Conservation (phyloP, 2,113 vertebrate genomes). For the Anguilla japonica region DNA sequence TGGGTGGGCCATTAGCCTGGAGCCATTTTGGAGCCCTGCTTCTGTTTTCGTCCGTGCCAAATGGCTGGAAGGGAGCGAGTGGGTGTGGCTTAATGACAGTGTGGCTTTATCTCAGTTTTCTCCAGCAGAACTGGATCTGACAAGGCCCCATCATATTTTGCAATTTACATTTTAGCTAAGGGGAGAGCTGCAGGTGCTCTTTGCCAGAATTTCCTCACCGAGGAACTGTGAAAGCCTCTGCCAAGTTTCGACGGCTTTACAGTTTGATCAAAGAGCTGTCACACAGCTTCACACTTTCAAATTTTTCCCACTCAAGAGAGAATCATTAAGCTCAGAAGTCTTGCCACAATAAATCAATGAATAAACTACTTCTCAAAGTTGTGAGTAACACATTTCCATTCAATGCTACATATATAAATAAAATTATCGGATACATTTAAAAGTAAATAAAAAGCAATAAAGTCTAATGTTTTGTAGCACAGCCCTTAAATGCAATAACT, state of each 20-base stretch:
- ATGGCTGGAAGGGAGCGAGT: not conserved
- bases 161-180: not conserved
- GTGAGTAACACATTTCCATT: too few relatives aligned
- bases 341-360: not conserved
- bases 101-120: not conserved
- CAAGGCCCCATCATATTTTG: not conserved
- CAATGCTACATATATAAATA: too few relatives aligned
- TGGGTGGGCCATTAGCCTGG: not conserved
- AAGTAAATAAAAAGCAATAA: too few relatives aligned
- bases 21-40: not conserved
- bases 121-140: not conserved
- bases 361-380: not conserved
- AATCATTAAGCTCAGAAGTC: not conserved
- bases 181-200: not conserved
- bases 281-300: not conserved
- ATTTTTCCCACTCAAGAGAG: not conserved
- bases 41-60: not conserved
- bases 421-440: too few relatives aligned
- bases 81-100: not conserved
- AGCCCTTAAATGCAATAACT: too few relatives aligned
- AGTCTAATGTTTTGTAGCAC: too few relatives aligned
- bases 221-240: not conserved
- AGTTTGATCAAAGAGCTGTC: not conserved
- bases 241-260: not conserved
- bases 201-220: not conserved